phyloP scores from a whole-genome alignment of 2,888 invertebrate genomes.

The Phaonia tiefii region DNA sequence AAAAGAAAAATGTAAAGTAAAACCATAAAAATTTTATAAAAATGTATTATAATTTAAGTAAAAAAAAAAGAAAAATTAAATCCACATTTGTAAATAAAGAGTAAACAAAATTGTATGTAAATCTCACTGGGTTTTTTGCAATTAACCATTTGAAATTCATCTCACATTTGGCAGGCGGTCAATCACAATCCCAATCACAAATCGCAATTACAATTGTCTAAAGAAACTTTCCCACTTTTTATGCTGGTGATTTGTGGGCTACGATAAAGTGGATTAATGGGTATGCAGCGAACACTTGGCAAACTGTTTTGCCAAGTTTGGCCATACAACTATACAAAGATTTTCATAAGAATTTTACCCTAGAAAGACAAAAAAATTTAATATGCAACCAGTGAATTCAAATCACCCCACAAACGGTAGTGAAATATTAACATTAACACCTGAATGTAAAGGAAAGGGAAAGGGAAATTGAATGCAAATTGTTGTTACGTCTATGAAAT shows the following conservation, averaged over 20 bases:
- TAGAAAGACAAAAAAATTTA: too few species aligned
- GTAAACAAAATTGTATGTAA: neutral
- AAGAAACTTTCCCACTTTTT: slow-evolving; percentile 57
- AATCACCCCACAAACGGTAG: neutral
- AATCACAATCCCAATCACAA: neutral
- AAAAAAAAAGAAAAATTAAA: slow-evolving; percentile 36
- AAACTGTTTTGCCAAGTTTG: slow-evolving; percentile 21
- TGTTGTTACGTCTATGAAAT: too few species aligned
- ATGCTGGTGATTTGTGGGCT: slow-evolving; percentile 24
- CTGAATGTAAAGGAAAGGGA: neutral
- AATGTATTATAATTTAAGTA: slow-evolving; percentile 50
- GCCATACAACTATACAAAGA: neutral
- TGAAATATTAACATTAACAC: neutral
- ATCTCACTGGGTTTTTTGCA: neutral
- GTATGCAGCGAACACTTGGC: slow-evolving; percentile 15
- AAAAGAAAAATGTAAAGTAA: too few species aligned
- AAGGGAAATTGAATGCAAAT: too few species aligned
- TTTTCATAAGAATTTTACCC: too few species aligned
- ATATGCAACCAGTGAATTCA: too few species aligned
- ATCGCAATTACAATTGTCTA: slow-evolving; percentile 20
- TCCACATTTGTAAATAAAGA: slow-evolving; percentile 21
- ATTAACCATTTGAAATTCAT: slow-evolving; percentile 52
- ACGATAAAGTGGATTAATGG: slow-evolving; percentile 27
- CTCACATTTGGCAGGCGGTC: slow-evolving; percentile 61
- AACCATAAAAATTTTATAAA: slow-evolving; percentile 15